Evolutionary conservation across 2,888 invertebrate genomes (phyloP).

Genomic region (Tipula vernalis): DNA sequence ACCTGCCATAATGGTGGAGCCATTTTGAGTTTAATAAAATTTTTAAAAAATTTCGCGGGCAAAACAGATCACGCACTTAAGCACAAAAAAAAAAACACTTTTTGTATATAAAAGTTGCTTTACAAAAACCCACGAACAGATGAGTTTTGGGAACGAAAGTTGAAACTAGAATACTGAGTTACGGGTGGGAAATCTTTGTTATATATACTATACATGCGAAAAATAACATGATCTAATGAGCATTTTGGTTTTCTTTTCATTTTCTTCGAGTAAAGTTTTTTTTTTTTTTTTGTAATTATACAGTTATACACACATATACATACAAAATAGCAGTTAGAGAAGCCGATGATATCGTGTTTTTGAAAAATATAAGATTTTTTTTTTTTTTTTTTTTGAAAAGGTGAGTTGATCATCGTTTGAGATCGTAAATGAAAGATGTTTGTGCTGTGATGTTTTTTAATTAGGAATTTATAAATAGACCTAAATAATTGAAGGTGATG

Average conservation of each 20-base stretch:
- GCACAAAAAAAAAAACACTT: background rate
- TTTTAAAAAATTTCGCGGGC: background rate
- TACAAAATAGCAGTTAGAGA: background rate
- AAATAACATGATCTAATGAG: background rate
- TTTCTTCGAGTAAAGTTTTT: background rate
- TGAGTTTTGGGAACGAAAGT: background rate
- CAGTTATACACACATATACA: background rate
- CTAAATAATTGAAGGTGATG: background rate
- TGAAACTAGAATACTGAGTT: background rate
- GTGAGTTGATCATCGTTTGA: background rate
- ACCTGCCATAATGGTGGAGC: background rate
- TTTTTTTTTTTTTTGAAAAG: background rate
- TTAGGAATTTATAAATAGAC: background rate
- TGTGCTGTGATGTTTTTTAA: background rate
- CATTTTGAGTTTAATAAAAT: background rate
- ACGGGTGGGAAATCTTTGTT: conserved; percentile 4
- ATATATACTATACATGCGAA: background rate
- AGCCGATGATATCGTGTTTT: background rate
- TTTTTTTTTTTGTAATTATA: background rate
- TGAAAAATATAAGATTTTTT: background rate
- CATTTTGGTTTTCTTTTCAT: background rate
- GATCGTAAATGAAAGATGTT: background rate
- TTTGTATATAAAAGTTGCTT: background rate
- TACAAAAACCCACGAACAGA: background rate
- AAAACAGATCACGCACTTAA: background rate